These are phyloP conservation scores for Gopherus flavomarginatus DNA, from an alignment of 2,113 vertebrate species.

Conservation along the genomic window DNA sequence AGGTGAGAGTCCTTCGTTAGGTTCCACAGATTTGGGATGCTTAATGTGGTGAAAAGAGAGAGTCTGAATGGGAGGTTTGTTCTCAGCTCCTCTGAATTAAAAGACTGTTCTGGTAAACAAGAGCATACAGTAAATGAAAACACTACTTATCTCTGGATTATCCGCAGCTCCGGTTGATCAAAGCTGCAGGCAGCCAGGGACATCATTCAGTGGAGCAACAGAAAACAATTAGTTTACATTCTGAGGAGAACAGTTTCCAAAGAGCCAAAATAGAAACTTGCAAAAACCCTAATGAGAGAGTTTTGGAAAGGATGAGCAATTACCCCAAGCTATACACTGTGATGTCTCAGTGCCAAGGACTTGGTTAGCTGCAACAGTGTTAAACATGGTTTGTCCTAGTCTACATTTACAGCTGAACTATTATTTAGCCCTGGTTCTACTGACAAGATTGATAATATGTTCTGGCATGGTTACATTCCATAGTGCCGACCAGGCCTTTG, in stretches of 20 bases:
- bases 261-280: accelerated
- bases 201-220: not conserved
- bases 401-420: not conserved
- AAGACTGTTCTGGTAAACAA: accelerated
- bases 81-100: not conserved
- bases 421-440: not conserved
- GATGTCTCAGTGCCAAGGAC: not conserved
- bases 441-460: not conserved
- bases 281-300: not conserved
- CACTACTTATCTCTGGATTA: not conserved
- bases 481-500: not conserved
- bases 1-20: not conserved
- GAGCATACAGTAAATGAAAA: not conserved
- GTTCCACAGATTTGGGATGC: not conserved
- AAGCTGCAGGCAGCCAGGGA: not conserved
- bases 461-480: not conserved
- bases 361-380: not conserved
- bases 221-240: not conserved
- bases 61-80: not conserved
- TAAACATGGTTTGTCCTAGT: not conserved
- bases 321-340: not conserved
- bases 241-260: not conserved
- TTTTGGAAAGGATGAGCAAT: not conserved
- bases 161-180: not conserved
- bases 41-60: not conserved